These are phyloP conservation scores for Saimiri boliviensis DNA, from an alignment of 2,113 vertebrate genomes.

Conservation along the genomic window DNA sequence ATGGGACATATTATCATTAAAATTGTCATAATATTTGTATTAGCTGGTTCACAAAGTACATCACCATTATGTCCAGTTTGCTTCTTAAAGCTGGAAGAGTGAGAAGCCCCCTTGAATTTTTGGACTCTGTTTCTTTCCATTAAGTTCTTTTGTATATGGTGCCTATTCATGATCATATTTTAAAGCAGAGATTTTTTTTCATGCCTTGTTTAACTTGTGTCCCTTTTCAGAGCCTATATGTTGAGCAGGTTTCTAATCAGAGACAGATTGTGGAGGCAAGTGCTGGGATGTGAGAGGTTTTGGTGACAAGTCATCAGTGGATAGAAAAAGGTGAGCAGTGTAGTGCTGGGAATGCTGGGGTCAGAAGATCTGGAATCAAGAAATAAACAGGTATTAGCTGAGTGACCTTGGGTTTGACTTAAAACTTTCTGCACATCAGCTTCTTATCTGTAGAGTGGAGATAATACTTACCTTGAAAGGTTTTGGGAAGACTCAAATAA, in stretches of 20 bases:
- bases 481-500: not conserved
- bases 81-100: not conserved
- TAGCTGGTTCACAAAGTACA: not conserved
- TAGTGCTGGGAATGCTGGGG: not conserved
- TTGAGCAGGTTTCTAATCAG: not conserved
- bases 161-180: not conserved
- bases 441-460: not conserved
- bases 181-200: conserved; percentile 2
- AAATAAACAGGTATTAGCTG: not conserved
- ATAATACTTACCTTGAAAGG: not conserved
- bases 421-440: not conserved
- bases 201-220: not conserved
- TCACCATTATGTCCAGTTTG: not conserved
- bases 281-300: not conserved
- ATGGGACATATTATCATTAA: not conserved
- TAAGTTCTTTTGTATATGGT: not conserved
- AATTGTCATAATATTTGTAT: not conserved
- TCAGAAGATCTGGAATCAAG: not conserved
- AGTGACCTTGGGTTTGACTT: not conserved
- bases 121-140: conserved; percentile 16
- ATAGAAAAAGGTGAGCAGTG: not conserved
- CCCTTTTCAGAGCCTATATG: not conserved
- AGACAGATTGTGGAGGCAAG: not conserved
- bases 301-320: not conserved
- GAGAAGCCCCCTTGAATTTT: not conserved